A percentile compares a stretch with the other conserved stretches of the same genome.
phyloP scores from a whole-genome alignment of 2,888 invertebrate genomes.

The Heliconius erato region DNA sequence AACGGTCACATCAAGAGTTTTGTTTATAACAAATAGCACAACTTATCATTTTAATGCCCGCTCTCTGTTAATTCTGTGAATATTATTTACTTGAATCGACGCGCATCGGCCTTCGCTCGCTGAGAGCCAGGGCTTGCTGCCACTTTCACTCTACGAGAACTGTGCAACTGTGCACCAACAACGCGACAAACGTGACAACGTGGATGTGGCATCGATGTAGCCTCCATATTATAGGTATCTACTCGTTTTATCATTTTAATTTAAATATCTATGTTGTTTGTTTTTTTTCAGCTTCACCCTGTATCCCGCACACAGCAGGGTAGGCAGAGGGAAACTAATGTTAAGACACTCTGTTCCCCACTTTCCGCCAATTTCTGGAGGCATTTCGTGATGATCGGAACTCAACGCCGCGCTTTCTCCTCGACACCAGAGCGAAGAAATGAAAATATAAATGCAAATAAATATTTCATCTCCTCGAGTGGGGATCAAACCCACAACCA shows the following conservation, averaged over 20 bases:
- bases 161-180: constrained; percentile 58
- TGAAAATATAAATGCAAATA: no score
- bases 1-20: constrained; percentile 5
- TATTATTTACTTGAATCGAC: constrained; percentile 66
- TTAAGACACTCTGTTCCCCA: no score
- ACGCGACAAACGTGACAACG: constrained; percentile 57
- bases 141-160: constrained; percentile 79
- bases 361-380: no score
- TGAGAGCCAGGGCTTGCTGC: constrained; percentile 74
- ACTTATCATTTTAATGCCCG: constrained; percentile 35
- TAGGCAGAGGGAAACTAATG: no score
- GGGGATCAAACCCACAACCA: no score
- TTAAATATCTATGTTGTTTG: no score
- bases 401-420: no score
- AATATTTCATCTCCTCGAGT: no score
- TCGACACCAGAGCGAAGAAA: no score
- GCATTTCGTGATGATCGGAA: no score
- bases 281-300: no score
- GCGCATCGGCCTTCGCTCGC: constrained; percentile 79
- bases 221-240: constrained; percentile 31
- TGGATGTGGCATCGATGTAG: constrained; percentile 65
- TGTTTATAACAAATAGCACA: background rate
- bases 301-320: no score
- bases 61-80: constrained; percentile 41
- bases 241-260: background rate